phyloP scores from a whole-genome alignment of 2,113 vertebrate species.

The Suricata suricatta region DNA sequence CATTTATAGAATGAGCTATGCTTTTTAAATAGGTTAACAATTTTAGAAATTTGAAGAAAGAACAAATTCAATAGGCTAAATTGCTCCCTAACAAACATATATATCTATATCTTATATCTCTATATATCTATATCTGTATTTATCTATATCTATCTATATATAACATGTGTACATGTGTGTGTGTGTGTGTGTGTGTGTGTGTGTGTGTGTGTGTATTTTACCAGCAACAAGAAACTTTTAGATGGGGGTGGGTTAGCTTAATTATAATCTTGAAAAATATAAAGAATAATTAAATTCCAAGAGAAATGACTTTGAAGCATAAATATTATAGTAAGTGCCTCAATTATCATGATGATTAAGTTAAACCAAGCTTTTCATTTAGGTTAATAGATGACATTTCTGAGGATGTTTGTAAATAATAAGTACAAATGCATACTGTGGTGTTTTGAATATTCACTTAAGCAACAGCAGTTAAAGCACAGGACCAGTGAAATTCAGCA shows the following conservation, averaged over 20 bases:
- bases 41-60: neutral
- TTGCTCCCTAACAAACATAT: neutral
- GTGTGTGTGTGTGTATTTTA: neutral
- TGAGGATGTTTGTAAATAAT: neutral
- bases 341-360: neutral
- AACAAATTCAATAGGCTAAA: neutral
- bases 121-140: neutral
- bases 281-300: neutral
- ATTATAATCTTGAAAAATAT: neutral
- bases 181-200: neutral
- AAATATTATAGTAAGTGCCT: neutral
- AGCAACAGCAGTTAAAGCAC: neutral
- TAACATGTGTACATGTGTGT: neutral
- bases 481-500: neutral
- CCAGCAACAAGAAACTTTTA: neutral
- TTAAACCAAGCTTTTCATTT: neutral
- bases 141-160: neutral
- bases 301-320: neutral
- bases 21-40: neutral
- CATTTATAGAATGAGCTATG: neutral
- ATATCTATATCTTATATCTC: neutral
- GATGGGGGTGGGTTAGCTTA: neutral
- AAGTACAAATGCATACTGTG: neutral
- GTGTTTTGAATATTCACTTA: neutral
- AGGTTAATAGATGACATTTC: neutral